Evolutionary conservation across 2,888 invertebrate species (phyloP).

Genomic region (Acrobeloides nanus): DNA sequence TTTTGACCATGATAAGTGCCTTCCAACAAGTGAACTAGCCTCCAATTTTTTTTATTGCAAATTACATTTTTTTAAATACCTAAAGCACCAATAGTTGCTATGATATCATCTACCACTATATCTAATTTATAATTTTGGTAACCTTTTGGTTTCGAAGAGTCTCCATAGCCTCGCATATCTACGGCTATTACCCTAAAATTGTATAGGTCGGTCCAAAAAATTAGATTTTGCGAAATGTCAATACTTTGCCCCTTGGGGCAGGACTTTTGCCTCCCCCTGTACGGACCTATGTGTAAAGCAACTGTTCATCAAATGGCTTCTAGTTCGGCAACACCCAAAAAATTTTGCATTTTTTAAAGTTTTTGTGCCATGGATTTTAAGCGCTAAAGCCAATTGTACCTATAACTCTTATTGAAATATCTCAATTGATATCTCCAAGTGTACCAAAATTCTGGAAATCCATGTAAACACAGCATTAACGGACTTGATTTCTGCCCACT

Average conservation of each 20-base stretch:
- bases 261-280: too few relatives aligned
- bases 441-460: constrained; percentile 73
- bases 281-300: too few relatives aligned
- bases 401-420: constrained; percentile 11
- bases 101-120: constrained; percentile 11
- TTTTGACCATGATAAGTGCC: too few relatives aligned
- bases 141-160: constrained; percentile 68
- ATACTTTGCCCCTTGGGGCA: constrained; percentile 3
- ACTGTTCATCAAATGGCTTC: constrained; percentile 12
- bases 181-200: constrained; percentile 66
- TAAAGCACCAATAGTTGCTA: constrained; percentile 16
- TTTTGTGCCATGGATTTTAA: not conserved
- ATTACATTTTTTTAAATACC: not conserved
- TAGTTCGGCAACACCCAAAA: constrained; percentile 1
- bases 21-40: too few relatives aligned
- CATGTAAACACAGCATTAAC: constrained; percentile 67
- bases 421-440: constrained; percentile 61
- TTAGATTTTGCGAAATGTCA: not conserved
- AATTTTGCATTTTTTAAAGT: not conserved
- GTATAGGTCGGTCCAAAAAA: not conserved
- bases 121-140: constrained; percentile 60
- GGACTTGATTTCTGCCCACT: constrained; percentile 63
- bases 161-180: constrained; percentile 72
- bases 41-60: constrained; percentile 1
- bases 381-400: not conserved